Percentiles rank a stretch among this genome's conserved stretches.
Evolutionary conservation across 2,888 invertebrate species (phyloP).

Genomic region (Eledona agricola): DNA sequence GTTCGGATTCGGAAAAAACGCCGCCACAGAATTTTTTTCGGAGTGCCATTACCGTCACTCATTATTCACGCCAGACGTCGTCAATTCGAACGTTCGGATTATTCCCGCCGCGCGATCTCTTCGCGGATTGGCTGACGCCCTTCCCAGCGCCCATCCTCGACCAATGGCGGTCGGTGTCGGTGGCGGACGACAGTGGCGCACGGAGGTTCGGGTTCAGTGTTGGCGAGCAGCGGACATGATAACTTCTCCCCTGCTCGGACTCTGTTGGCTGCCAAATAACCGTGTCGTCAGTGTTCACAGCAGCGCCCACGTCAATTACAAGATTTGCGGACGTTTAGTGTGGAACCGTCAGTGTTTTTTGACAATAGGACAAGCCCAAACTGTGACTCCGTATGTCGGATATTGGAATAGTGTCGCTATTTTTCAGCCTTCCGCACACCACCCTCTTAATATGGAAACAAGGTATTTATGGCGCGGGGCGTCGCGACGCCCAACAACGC

Average conservation of each 20-base stretch:
- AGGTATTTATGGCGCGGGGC: conserved; percentile 49
- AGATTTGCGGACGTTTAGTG: conserved; percentile 55
- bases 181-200: conserved; percentile 62
- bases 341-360: conserved; percentile 59
- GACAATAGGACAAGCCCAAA: conserved; percentile 54
- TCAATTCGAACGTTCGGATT: no score
- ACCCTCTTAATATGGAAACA: conserved; percentile 59
- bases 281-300: conserved; percentile 57
- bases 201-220: conserved; percentile 56
- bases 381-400: conserved; percentile 60
- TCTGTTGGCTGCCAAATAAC: conserved; percentile 63
- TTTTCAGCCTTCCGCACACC: conserved; percentile 53
- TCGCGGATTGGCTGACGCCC: conserved; percentile 57
- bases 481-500: conserved; percentile 34
- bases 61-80: no score
- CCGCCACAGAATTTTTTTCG: no score
- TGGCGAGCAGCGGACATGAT: conserved; percentile 64
- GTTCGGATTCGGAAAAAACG: no score
- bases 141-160: conserved; percentile 54
- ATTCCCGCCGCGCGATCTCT: no score
- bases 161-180: conserved; percentile 43
- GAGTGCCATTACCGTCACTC: conserved; percentile 21
- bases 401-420: conserved; percentile 60
- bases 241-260: conserved; percentile 64
- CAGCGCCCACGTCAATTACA: conserved; percentile 39